Evolutionary conservation across 2,797 vertebrate genomes (phyloP).

Genomic region (Danio albolineatus): DNA sequence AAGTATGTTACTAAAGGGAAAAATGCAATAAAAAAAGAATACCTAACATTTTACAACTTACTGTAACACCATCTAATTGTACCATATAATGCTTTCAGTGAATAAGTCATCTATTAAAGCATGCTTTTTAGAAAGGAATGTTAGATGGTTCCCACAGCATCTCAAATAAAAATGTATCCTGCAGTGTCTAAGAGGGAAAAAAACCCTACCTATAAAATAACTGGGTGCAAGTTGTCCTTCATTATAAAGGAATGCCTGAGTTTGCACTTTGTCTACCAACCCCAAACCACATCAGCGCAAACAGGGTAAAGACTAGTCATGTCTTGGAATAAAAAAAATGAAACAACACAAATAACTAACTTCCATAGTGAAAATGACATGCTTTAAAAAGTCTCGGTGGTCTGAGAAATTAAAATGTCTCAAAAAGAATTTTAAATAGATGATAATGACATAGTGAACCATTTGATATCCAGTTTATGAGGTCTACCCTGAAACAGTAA

Average conservation of each 20-base stretch:
- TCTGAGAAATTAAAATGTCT: slow-evolving; percentile 31
- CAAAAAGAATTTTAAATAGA: slow-evolving; percentile 13
- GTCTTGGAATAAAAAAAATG: slow-evolving; percentile 6
- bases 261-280: slow-evolving; percentile 43
- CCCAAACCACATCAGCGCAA: slow-evolving; percentile 36
- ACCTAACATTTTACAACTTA: too few relatives aligned
- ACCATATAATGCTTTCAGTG: slow-evolving; percentile 12
- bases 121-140: slow-evolving; percentile 29
- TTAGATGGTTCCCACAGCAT: slow-evolving; percentile 1
- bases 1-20: too few relatives aligned
- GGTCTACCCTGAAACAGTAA: slow-evolving; percentile 21
- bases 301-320: slow-evolving; percentile 16
- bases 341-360: slow-evolving; percentile 1
- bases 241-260: slow-evolving; percentile 41
- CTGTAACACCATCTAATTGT: not conserved
- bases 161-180: slow-evolving; percentile 41
- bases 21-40: too few relatives aligned
- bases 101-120: not conserved
- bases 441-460: slow-evolving; percentile 33
- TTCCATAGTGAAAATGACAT: slow-evolving; percentile 37
- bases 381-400: slow-evolving; percentile 3
- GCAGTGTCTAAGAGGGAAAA: slow-evolving; percentile 20
- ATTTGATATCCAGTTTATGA: slow-evolving; percentile 30
- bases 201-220: slow-evolving; percentile 14
- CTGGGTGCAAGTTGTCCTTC: slow-evolving; percentile 29